phyloP scores from a whole-genome alignment of 2,888 invertebrate species.

The Timandra comae region DNA sequence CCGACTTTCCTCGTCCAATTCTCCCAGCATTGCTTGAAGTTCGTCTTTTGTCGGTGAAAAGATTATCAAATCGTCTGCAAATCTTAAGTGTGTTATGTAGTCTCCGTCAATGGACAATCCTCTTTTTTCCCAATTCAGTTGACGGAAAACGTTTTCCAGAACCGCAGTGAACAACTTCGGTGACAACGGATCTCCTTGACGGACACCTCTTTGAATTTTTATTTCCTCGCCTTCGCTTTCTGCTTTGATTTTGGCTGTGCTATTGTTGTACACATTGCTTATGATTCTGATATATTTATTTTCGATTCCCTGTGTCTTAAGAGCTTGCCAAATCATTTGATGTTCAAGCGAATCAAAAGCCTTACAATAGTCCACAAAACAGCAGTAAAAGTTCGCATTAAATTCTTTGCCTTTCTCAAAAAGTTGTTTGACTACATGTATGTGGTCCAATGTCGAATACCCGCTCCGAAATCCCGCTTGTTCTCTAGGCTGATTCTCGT shows the following conservation, averaged over 20 bases:
- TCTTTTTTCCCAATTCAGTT: slow-evolving; percentile 1
- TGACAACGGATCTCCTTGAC: slow-evolving; percentile 4
- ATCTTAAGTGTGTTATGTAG: slow-evolving; percentile 1
- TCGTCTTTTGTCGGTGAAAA: too few relatives aligned
- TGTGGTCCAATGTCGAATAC: too few relatives aligned
- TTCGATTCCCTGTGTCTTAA: slow-evolving; percentile 3
- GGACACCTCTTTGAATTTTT: slow-evolving; percentile 1
- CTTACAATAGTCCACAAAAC: slow-evolving; percentile 10
- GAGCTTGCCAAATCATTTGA: slow-evolving; percentile 7
- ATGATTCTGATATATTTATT: slow-evolving; percentile 5
- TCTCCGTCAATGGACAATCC: slow-evolving; percentile 6
- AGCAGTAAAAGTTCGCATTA: slow-evolving; percentile 2
- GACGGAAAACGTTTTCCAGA: slow-evolving; percentile 2
- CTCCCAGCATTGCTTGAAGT: slow-evolving; percentile 1
- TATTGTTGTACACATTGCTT: slow-evolving; percentile 6
- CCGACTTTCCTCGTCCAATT: slow-evolving; percentile 1
- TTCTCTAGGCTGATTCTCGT: background rate
- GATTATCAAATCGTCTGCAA: slow-evolving; percentile 4
- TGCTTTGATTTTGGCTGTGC: slow-evolving; percentile 4
- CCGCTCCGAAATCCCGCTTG: too few relatives aligned
- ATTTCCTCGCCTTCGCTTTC: slow-evolving; percentile 1
- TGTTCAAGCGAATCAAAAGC: slow-evolving; percentile 11
- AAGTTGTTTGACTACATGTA: too few relatives aligned
- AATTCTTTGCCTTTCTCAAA: slow-evolving; percentile 7
- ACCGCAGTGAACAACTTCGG: slow-evolving; percentile 4